phyloP scores from a whole-genome alignment of 2,113 vertebrate species.

The Menidia beryllina region DNA sequence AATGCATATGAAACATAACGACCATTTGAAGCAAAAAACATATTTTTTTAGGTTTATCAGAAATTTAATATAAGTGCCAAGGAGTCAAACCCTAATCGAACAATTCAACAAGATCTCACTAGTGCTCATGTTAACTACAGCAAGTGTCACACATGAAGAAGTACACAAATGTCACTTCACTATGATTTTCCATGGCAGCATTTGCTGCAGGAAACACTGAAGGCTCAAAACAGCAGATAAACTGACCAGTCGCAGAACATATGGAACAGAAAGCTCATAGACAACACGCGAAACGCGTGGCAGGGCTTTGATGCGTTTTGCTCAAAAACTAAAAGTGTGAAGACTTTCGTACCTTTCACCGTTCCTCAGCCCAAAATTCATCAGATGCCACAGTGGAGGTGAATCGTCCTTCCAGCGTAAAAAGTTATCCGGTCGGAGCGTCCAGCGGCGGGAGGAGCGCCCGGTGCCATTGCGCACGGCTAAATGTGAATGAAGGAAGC shows the following conservation, averaged over 20 bases:
- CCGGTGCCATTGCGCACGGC: constrained; percentile 63
- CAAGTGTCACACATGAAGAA: not conserved
- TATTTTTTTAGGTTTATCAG: not conserved
- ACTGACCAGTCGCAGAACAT: not conserved
- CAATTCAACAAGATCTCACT: constrained; percentile 32
- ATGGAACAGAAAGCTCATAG: not conserved
- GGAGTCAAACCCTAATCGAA: constrained; percentile 1
- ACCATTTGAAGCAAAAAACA: too few relatives aligned
- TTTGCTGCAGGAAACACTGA: not conserved
- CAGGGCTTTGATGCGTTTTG: too few relatives aligned
- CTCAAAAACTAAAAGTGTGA: not conserved
- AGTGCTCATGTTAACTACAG: constrained; percentile 32
- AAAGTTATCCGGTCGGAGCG: constrained; percentile 63
- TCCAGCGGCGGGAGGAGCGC: constrained; percentile 44
- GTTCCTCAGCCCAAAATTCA: constrained; percentile 56
- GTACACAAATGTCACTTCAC: not conserved
- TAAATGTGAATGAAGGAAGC: constrained; percentile 30
- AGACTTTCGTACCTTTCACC: constrained; percentile 65
- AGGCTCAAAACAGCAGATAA: not conserved
- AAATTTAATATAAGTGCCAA: not conserved
- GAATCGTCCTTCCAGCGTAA: constrained; percentile 45
- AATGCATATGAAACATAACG: not conserved
- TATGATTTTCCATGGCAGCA: not conserved
- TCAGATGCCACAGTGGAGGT: constrained; percentile 57
- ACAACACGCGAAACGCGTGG: not conserved